phyloP scores from a whole-genome alignment of 2,888 invertebrate species.

The Liodrosophila aerea region DNA sequence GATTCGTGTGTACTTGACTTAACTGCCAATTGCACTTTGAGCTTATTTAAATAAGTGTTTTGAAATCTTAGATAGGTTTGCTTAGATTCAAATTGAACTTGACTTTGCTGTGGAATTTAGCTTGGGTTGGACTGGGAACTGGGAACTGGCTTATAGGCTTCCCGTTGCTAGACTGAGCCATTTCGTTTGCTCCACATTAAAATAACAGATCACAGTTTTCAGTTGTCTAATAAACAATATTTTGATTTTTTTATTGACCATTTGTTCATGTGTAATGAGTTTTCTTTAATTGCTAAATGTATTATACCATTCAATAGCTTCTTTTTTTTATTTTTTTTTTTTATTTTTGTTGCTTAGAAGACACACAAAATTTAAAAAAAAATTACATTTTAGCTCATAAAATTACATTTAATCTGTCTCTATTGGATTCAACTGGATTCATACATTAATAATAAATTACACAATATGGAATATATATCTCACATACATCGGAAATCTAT shows the following conservation, averaged over 20 bases:
- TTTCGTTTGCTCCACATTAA: too few species aligned
- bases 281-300: constrained; percentile 34
- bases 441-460: constrained; percentile 21
- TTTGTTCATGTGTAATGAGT: constrained; percentile 40
- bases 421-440: constrained; percentile 32
- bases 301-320: constrained; percentile 16
- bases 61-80: too few species aligned
- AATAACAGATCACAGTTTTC: constrained; percentile 18
- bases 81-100: too few species aligned
- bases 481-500: background rate
- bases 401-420: background rate
- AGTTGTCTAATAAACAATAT: constrained; percentile 72
- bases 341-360: constrained; percentile 5
- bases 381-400: too few species aligned
- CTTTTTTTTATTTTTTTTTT: background rate
- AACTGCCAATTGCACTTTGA: constrained; percentile 13
- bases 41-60: background rate
- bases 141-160: too few species aligned
- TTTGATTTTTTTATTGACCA: constrained; percentile 67
- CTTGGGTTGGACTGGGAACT: too few species aligned
- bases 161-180: too few species aligned
- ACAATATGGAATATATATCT: constrained; percentile 22
- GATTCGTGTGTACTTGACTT: constrained; percentile 30
- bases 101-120: background rate
- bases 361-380: constrained; percentile 1